Conservation (phyloP, 2,888 invertebrate genomes). For the Chrysolina americana region DNA sequence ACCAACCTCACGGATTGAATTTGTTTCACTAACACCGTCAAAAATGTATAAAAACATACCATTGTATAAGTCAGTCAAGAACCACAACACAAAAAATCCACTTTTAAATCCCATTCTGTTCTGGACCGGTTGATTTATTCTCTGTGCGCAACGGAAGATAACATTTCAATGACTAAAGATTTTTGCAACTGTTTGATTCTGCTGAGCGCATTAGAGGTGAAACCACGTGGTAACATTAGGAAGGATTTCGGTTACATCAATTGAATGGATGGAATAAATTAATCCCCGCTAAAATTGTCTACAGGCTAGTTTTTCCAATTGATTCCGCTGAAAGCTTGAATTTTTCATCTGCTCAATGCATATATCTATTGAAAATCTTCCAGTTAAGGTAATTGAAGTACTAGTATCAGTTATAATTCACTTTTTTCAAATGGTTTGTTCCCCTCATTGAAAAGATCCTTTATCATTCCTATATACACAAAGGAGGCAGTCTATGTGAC, state of each 20-base stretch:
- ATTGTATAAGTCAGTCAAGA: not conserved
- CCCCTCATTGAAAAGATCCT: too few species aligned
- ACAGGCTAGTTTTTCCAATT: too few species aligned
- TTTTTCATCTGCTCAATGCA: too few species aligned
- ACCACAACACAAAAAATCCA: slow-evolving; percentile 10
- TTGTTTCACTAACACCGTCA: not conserved
- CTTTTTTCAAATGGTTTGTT: too few species aligned
- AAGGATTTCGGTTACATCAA: not conserved
- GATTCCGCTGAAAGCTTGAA: too few species aligned
- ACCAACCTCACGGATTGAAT: not conserved
- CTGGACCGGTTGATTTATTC: not conserved
- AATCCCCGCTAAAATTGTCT: too few species aligned
- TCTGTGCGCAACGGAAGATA: not conserved
- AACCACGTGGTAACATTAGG: not conserved
- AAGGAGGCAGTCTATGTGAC: too few species aligned
- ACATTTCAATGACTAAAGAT: slow-evolving; percentile 1
- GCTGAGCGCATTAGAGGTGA: slow-evolving; percentile 2
- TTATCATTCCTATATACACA: too few species aligned
- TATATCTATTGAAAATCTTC: too few species aligned
- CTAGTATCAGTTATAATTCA: too few species aligned
- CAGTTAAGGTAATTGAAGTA: too few species aligned
- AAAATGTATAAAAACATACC: not conserved
- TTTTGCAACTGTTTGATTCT: slow-evolving; percentile 8
- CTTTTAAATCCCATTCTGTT: not conserved
- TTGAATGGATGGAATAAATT: not conserved